Evolutionary conservation across 1,140 invertebrate genomes (phyloP).

Genomic region (Bombus balteatus): DNA sequence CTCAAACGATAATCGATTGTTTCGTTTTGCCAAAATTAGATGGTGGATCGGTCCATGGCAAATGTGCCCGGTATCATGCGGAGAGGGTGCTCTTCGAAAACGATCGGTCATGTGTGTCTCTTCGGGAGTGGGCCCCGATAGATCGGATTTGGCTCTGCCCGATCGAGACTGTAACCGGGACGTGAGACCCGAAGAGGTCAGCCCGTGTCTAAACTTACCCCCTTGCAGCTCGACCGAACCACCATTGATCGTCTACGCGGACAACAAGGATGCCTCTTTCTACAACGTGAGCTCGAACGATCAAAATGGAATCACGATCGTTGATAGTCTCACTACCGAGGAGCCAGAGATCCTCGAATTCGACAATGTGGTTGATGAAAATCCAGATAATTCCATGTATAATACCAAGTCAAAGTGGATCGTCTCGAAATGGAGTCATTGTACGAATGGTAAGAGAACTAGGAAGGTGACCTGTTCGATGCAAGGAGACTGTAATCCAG

Average conservation of each 20-base stretch:
- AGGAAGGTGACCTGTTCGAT: slow-evolving; percentile 72
- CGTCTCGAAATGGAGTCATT: slow-evolving; percentile 74
- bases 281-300: slow-evolving; percentile 76
- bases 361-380: slow-evolving; percentile 76
- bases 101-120: slow-evolving; percentile 90
- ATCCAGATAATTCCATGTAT: slow-evolving; percentile 72
- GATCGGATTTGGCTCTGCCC: slow-evolving; percentile 85
- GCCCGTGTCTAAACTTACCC: slow-evolving; percentile 85
- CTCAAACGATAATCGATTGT: background rate
- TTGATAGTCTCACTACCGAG: slow-evolving; percentile 67
- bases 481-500: slow-evolving; percentile 68
- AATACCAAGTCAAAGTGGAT: slow-evolving; percentile 76
- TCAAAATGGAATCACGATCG: slow-evolving; percentile 64
- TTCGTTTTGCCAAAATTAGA: slow-evolving; percentile 70
- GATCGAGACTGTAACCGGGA: slow-evolving; percentile 86
- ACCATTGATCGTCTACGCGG: slow-evolving; percentile 71
- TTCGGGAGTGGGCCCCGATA: slow-evolving; percentile 84
- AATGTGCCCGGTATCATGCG: slow-evolving; percentile 90
- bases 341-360: slow-evolving; percentile 77
- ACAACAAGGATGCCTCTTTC: slow-evolving; percentile 71
- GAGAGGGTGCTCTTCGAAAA: slow-evolving; percentile 84
- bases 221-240: slow-evolving; percentile 80
- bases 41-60: slow-evolving; percentile 94
- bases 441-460: slow-evolving; percentile 67
- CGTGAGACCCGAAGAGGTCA: slow-evolving; percentile 85